phyloP scores from a whole-genome alignment of 2,113 vertebrate genomes.

The Microcebus tavaratra region DNA sequence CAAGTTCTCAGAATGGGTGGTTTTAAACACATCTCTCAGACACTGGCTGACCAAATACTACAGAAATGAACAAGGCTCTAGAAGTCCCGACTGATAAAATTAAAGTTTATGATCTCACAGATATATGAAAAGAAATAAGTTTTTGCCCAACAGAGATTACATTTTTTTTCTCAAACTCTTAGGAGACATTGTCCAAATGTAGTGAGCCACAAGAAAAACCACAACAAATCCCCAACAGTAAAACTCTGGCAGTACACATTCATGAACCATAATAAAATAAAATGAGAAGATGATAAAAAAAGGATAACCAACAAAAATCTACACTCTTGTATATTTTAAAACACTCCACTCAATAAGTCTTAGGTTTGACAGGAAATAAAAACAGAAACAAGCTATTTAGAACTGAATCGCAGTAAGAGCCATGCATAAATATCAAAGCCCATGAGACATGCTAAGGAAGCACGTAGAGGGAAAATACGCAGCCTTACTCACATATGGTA shows the following conservation, averaged over 20 bases:
- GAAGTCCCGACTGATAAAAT: neutral
- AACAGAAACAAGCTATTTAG: neutral
- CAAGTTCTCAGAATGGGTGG: neutral
- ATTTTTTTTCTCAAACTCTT: neutral
- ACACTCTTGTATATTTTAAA: neutral
- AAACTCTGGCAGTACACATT: neutral
- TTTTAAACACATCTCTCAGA: neutral
- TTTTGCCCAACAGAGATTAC: neutral
- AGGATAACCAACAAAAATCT: neutral
- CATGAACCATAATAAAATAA: neutral
- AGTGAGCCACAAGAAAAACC: conserved; percentile 1
- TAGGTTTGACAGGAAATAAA: conserved; percentile 15
- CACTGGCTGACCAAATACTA: neutral
- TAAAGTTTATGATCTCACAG: neutral
- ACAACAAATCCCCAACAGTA: neutral
- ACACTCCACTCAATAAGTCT: neutral
- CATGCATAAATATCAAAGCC: neutral
- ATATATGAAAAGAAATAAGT: neutral
- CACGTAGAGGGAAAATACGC: neutral
- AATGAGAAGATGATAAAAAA: neutral
- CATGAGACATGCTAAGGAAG: neutral
- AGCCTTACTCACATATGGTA: neutral
- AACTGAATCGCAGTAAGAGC: neutral
- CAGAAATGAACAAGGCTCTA: neutral
- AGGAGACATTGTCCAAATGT: neutral